phyloP scores from a whole-genome alignment of 2,113 vertebrate species.

The Ptychochromis oligacanthus region DNA sequence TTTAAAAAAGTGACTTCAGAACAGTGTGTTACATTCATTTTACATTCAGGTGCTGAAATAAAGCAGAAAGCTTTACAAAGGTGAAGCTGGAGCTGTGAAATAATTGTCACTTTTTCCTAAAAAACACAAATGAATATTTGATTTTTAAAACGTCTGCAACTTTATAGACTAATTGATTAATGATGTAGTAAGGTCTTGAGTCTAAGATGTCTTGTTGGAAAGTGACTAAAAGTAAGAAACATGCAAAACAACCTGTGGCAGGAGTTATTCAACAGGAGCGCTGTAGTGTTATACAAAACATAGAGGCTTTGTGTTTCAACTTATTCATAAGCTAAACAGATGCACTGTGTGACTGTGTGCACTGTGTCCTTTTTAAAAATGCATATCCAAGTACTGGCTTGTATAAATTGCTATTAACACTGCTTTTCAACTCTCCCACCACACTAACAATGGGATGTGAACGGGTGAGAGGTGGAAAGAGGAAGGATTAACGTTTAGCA shows the following conservation, averaged over 20 bases:
- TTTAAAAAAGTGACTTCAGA: not conserved
- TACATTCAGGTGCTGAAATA: not conserved
- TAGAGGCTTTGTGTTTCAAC: not conserved
- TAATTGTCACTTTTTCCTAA: not conserved
- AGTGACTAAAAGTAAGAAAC: not conserved
- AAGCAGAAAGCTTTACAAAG: not conserved
- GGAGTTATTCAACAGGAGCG: not conserved
- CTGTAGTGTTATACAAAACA: not conserved
- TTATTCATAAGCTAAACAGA: not conserved
- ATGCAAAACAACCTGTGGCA: not conserved
- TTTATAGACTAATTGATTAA: not conserved
- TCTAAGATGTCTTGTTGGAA: not conserved
- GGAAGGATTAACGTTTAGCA: slow-evolving; percentile 39
- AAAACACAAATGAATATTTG: not conserved
- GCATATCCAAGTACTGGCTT: not conserved
- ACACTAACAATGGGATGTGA: slow-evolving; percentile 1
- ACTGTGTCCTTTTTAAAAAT: not conserved
- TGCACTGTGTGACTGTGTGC: not conserved
- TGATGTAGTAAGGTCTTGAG: not conserved
- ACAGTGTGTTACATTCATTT: not conserved
- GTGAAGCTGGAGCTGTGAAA: not conserved
- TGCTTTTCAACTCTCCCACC: slow-evolving; percentile 4
- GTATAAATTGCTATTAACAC: slow-evolving; percentile 32
- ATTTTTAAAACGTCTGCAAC: not conserved
- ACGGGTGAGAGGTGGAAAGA: slow-evolving; percentile 3